These are phyloP conservation scores for Euleptes europaea DNA, from an alignment of 2,113 vertebrate species.

Conservation along the genomic window DNA sequence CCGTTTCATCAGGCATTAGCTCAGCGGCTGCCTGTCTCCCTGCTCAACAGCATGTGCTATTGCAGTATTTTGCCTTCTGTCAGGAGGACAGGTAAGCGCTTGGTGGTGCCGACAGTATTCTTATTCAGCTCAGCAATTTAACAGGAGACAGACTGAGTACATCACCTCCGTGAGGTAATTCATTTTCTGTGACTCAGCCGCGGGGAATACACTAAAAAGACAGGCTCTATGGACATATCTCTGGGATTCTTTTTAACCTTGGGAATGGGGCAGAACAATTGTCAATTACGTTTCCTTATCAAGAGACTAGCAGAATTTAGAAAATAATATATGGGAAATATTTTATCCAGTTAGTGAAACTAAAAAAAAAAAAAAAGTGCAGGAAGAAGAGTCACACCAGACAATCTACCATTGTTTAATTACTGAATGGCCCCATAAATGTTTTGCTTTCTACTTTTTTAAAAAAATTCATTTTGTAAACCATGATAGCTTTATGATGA, in stretches of 20 bases:
- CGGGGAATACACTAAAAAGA: slow-evolving; percentile 7
- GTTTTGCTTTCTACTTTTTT: background rate
- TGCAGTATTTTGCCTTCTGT: background rate
- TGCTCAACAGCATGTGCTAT: background rate
- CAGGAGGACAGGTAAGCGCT: slow-evolving; percentile 31
- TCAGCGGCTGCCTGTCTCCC: background rate
- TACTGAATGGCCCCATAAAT: background rate
- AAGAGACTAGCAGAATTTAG: slow-evolving; percentile 30
- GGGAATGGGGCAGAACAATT: slow-evolving; percentile 33
- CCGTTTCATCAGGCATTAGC: slow-evolving; percentile 1
- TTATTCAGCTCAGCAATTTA: slow-evolving; percentile 20
- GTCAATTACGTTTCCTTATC: slow-evolving; percentile 46
- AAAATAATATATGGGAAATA: slow-evolving; percentile 7
- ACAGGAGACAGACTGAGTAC: background rate
- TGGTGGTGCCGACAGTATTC: background rate
- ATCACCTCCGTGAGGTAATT: slow-evolving; percentile 3
- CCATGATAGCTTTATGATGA: no score
- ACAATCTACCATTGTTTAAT: background rate
- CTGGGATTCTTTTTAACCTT: slow-evolving; percentile 30
- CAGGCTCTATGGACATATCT: slow-evolving; percentile 22
- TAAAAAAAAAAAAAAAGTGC: background rate
- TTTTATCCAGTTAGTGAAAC: slow-evolving; percentile 27
- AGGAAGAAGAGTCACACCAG: background rate
- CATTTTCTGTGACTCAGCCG: slow-evolving; percentile 45
- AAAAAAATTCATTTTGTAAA: no score